Evolutionary conservation across 2,113 vertebrate genomes (phyloP), one percentile per base, ranked within the genome.

Genomic region (Nyctereutes procyonoides): DNA sequence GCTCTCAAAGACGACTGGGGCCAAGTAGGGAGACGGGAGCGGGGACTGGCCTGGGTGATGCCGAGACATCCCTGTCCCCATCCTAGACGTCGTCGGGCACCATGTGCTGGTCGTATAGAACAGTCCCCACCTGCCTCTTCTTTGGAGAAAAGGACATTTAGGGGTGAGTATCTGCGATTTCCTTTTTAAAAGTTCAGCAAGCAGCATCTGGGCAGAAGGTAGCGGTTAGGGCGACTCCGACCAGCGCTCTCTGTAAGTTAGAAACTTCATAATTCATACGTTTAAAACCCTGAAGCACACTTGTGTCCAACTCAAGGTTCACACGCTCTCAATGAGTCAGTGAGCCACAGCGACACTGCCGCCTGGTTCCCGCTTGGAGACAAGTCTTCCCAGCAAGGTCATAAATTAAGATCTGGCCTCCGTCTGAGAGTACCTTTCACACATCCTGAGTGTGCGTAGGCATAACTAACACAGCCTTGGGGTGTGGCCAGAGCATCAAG

Each of bases 321-420:
- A 19, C 0, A 0, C 3, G 28, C 26, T 2, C 67, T n/a, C 67
- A 2, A 8, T 0, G 15, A 22, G 15, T 48, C 32, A 24, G 69
- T 19, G 69, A 17, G 8, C 58, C 0, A 0, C 14, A 19, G 26
- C 13, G 5, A 2, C 15, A 0, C 35, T 2, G 10, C 16, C 0
- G 30, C 62, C 51, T 12, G 22, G 13, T 1, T 38, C 10, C 0
- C 6, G 7, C 19, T 0, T 0, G 3, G 12, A 65, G 12, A 20
- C 8, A 15, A 22, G 63, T 19, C 48, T 60, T 48, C 14, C 63
- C 62, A 32, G 43, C 28, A 22, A 17, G 28, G 74, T 28, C 0
- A 24, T n/a, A 14, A 19, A 8, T 0, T 16, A 14, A 12, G 84
- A 24, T 24, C 80, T 2, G 22, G 79, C 13, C 38, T 30, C 14